Evolutionary conservation across 2,113 vertebrate species (phyloP).

Genomic region (Podarcis cretensis): DNA sequence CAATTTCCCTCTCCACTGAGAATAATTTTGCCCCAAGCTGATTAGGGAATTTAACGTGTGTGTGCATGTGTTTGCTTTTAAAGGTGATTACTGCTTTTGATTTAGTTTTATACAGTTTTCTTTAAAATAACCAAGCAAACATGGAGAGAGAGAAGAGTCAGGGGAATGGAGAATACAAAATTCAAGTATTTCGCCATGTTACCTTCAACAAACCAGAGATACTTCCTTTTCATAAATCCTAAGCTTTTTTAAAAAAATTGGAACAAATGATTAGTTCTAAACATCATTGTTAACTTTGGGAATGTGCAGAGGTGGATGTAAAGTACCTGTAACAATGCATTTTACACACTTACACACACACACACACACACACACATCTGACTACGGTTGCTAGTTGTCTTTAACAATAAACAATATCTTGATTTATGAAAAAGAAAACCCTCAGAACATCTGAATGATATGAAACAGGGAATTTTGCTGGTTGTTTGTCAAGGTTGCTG

Average conservation of each 20-base stretch:
- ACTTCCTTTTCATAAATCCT: background rate
- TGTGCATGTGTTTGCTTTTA: too few relatives aligned
- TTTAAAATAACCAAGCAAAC: too few relatives aligned
- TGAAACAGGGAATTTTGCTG: background rate
- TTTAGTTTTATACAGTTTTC: too few relatives aligned
- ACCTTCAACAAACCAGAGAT: background rate
- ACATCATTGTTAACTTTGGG: background rate
- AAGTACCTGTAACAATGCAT: background rate
- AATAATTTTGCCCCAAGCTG: too few relatives aligned
- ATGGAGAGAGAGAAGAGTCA: too few relatives aligned
- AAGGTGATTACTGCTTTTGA: background rate
- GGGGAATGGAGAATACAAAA: too few relatives aligned
- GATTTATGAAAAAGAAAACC: background rate
- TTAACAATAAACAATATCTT: background rate
- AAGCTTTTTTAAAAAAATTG: background rate
- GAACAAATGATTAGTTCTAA: background rate
- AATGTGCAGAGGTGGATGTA: background rate
- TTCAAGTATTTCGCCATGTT: too few relatives aligned
- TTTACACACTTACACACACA: background rate
- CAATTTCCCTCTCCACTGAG: too few relatives aligned
- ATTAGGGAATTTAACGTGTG: too few relatives aligned
- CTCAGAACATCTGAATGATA: background rate
- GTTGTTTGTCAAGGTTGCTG: background rate
- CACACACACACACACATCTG: background rate
- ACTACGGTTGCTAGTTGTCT: background rate